Base-by-base conservation (phyloP, 2,888 invertebrate genomes). In the Amiota minor region DNA sequence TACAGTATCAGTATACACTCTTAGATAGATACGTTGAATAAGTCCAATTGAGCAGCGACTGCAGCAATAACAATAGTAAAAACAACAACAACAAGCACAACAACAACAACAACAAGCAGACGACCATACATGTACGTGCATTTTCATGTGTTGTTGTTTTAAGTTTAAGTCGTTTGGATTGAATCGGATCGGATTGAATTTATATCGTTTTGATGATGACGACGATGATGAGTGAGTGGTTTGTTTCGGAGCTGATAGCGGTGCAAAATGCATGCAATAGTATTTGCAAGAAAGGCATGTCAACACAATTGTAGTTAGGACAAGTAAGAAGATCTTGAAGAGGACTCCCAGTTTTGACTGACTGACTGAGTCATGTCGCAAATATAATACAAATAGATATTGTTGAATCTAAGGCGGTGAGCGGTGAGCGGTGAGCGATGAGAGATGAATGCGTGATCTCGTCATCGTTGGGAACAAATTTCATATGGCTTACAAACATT, bases 281-380 rank as follows among this genome's bases (percentile, higher is more conserved):
- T n/a, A 35, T 23, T 53, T 20, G 49, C 69, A 14, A 69, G 10
- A 53, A 69, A 55, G 16, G n/a, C 70, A 20, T 18, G 65, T 49
- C 49, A 53, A 59, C 20, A 62, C 23, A 62, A 62, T 68, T 46
- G 73, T 9, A 16, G 16, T 18, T 59, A 11, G 20, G 20, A 20
- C 16, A 59, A 53, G 53, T 16, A 16, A 53, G 53, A 16, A 53
- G 53, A 14, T 16, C 4, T 35, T 35, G 35, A 23, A 11, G 62
- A 6, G 79, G 84, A 80, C 84, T 85, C 85, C 85, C 86, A 82
- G 23, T 59, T 18, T 59, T 45, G n/a, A 23, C 62, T 35, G 78
- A 81, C 80, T 80, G 85, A 86, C 85, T 86, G 85, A 86, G 83
- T 84, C 83, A 84, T 83, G 86, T 81, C 79, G 85, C 18, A 8